A percentile compares a stretch with the other conserved stretches of the same genome.
These are phyloP conservation scores for Perizoma affinitatum DNA, from an alignment of 2,888 invertebrate genomes.

Conservation along the genomic window DNA sequence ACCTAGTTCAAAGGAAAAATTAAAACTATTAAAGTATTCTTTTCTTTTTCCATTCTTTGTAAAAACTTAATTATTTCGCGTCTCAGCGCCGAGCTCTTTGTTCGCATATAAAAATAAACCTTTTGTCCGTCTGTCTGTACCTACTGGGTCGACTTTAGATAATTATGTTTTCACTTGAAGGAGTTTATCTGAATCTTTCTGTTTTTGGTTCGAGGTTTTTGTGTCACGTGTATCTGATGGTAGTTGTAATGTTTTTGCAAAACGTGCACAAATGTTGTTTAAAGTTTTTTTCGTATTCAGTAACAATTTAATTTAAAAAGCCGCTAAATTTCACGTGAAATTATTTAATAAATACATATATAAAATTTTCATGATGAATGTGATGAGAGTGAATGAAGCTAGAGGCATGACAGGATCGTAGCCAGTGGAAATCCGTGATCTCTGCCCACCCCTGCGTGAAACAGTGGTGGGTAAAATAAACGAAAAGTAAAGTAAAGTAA, in stretches of 20 bases:
- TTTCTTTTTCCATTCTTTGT: conserved; percentile 1
- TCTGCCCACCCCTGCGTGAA: too few relatives aligned
- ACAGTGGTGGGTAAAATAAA: too few relatives aligned
- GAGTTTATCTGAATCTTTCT: conserved; percentile 30
- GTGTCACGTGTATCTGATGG: conserved; percentile 31
- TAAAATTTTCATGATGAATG: too few relatives aligned
- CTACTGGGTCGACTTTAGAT: conserved; percentile 39
- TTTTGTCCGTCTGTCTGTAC: conserved; percentile 51
- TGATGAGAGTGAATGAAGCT: too few relatives aligned
- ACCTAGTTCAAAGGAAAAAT: too few relatives aligned
- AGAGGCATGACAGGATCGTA: too few relatives aligned
- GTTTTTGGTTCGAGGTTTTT: conserved; percentile 29
- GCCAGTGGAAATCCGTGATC: too few relatives aligned
- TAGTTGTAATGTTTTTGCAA: background rate
- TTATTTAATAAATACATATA: too few relatives aligned
- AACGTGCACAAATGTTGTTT: background rate
- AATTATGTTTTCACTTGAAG: conserved; percentile 34
- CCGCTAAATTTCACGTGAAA: too few relatives aligned
- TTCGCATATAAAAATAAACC: conserved; percentile 60
- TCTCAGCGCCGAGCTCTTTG: conserved; percentile 42
- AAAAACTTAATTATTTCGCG: conserved; percentile 46
- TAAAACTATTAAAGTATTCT: conserved; percentile 13
- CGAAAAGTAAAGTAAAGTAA: too few relatives aligned
- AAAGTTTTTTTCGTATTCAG: too few relatives aligned
- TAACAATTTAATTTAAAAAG: too few relatives aligned